Evolutionary conservation across 2,797 vertebrate genomes (phyloP).

Genomic region (Gymnoscopelus braueri): DNA sequence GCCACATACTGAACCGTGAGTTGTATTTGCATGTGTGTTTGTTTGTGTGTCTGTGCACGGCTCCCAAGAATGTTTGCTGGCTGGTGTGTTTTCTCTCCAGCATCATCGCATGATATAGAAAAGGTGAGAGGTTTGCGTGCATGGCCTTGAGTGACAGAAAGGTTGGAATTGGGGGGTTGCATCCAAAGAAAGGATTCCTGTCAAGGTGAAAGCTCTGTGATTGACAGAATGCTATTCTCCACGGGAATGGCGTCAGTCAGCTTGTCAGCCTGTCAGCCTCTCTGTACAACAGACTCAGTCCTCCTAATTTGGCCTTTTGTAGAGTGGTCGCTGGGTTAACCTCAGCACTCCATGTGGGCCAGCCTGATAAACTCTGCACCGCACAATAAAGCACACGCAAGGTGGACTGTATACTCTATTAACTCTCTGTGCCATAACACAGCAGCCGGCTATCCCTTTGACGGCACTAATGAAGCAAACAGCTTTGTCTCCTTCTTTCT

Average conservation of each 20-base stretch:
- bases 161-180: constrained; percentile 70
- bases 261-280: constrained; percentile 80
- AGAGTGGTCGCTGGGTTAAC: constrained; percentile 73
- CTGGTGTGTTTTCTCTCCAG: constrained; percentile 42
- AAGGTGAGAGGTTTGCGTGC: constrained; percentile 52
- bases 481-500: constrained; percentile 60
- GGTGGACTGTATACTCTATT: constrained; percentile 57
- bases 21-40: constrained; percentile 19
- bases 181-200: constrained; percentile 77
- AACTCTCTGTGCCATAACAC: constrained; percentile 62
- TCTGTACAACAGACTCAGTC: constrained; percentile 72
- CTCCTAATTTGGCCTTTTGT: constrained; percentile 85
- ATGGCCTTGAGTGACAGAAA: constrained; percentile 75
- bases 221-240: constrained; percentile 79
- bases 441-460: constrained; percentile 54
- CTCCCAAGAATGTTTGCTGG: constrained; percentile 35
- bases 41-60: constrained; percentile 26
- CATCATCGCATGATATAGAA: constrained; percentile 46
- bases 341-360: constrained; percentile 71
- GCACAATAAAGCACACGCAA: constrained; percentile 62
- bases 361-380: constrained; percentile 67
- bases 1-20: constrained; percentile 14
- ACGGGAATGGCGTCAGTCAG: constrained; percentile 71
- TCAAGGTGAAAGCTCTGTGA: constrained; percentile 77
- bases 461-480: constrained; percentile 69